phyloP scores from a whole-genome alignment of 2,797 vertebrate genomes.

The Dendrocincla tyrannina region DNA sequence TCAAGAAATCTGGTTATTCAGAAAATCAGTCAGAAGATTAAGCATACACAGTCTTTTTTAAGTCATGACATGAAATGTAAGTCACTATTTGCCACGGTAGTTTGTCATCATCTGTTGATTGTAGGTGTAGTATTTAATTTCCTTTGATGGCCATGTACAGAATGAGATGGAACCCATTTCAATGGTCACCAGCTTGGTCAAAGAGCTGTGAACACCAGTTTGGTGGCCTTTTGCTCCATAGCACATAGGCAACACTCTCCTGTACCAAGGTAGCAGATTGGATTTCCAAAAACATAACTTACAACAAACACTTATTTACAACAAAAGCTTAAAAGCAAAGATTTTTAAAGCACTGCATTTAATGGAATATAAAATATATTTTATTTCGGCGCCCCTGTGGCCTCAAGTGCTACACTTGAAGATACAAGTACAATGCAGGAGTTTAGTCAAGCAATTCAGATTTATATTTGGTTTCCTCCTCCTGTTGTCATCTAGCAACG shows the following conservation, averaged over 20 bases:
- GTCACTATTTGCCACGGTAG: not conserved
- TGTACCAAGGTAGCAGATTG: slow-evolving; percentile 10
- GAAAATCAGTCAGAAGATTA: not conserved
- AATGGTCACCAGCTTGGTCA: not conserved
- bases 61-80: not conserved
- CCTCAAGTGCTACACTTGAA: slow-evolving; percentile 53
- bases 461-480: slow-evolving; percentile 78
- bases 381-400: slow-evolving; percentile 40
- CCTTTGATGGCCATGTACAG: not conserved
- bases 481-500: slow-evolving; percentile 71
- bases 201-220: not conserved
- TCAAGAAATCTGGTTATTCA: slow-evolving; percentile 27
- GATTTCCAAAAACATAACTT: slow-evolving; percentile 12
- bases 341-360: slow-evolving; percentile 37
- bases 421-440: slow-evolving; percentile 62
- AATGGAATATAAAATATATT: slow-evolving; percentile 57
- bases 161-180: not conserved
- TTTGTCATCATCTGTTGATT: slow-evolving; percentile 19
- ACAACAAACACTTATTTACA: not conserved
- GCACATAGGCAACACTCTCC: slow-evolving; percentile 9
- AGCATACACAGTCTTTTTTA: not conserved
- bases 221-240: slow-evolving; percentile 35
- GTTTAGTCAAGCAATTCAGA: slow-evolving; percentile 72
- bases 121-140: slow-evolving; percentile 42
- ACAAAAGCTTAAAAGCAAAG: slow-evolving; percentile 38